Percentiles rank a stretch among this genome's conserved stretches.
phyloP scores from a whole-genome alignment of 1,140 invertebrate genomes.

The Agrilus planipennis region DNA sequence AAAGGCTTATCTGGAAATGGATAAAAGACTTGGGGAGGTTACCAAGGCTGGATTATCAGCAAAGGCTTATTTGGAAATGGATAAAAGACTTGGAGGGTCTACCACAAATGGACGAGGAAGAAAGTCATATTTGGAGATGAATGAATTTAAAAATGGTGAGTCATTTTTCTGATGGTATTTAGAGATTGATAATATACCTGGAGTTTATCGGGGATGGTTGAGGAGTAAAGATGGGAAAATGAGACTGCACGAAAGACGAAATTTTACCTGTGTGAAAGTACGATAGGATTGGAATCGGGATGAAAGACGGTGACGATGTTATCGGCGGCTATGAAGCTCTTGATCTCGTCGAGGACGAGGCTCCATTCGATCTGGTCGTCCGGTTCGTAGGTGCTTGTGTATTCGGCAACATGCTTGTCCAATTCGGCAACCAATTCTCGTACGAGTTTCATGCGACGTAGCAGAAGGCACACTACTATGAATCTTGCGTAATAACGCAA shows the following conservation, averaged over 20 bases:
- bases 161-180: too few relatives aligned
- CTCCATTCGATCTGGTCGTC: slow-evolving; percentile 96
- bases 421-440: slow-evolving; percentile 84
- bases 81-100: too few relatives aligned
- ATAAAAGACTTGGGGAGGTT: too few relatives aligned
- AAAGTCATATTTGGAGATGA: too few relatives aligned
- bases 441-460: slow-evolving; percentile 91
- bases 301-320: slow-evolving; percentile 78
- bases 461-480: slow-evolving; percentile 88
- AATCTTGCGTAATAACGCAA: slow-evolving; percentile 92
- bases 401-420: slow-evolving; percentile 85
- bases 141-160: too few relatives aligned
- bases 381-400: slow-evolving; percentile 88
- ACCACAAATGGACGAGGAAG: too few relatives aligned
- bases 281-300: slow-evolving; percentile 71
- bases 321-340: slow-evolving; percentile 88
- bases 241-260: too few relatives aligned
- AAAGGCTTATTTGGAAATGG: too few relatives aligned
- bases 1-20: too few relatives aligned
- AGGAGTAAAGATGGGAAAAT: too few relatives aligned
- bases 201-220: background rate
- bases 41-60: too few relatives aligned
- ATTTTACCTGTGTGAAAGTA: slow-evolving; percentile 65
- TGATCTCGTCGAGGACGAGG: slow-evolving; percentile 87
- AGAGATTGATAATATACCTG: background rate